phyloP scores from a whole-genome alignment of 2,888 invertebrate species.

The Pomacea canaliculata region DNA sequence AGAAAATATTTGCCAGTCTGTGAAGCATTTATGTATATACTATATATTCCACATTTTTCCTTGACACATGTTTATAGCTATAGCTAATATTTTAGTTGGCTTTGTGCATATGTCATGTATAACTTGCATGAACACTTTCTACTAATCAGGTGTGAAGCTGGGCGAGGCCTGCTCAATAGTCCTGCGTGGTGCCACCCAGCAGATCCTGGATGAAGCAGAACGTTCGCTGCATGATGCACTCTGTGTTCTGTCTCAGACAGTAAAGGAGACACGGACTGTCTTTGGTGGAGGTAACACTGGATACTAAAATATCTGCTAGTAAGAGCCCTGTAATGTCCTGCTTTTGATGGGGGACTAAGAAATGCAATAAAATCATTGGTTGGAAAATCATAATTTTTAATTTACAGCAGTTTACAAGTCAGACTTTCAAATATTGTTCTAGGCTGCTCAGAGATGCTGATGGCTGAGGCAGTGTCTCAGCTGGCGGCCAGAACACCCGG shows the following conservation, averaged over 20 bases:
- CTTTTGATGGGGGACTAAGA: too few species aligned
- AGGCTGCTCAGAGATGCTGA: constrained; percentile 94
- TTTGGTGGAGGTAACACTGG: constrained; percentile 83
- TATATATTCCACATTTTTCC: too few species aligned
- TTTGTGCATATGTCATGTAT: too few species aligned
- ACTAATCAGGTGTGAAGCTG: constrained; percentile 79
- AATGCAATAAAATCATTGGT: too few species aligned
- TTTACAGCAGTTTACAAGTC: too few species aligned
- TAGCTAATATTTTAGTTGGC: too few species aligned
- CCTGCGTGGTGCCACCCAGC: constrained; percentile 97
- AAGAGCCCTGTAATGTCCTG: not conserved
- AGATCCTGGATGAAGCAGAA: constrained; percentile 98
- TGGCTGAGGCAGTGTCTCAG: constrained; percentile 91
- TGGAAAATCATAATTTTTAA: too few species aligned
- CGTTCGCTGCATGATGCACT: constrained; percentile 98
- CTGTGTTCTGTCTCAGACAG: constrained; percentile 95
- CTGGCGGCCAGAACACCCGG: constrained; percentile 90
- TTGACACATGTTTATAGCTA: too few species aligned
- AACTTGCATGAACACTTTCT: not conserved
- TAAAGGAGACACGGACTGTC: constrained; percentile 90
- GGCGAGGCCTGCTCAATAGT: constrained; percentile 98
- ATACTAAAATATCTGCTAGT: constrained; percentile 30
- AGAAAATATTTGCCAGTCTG: too few species aligned
- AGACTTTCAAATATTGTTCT: constrained; percentile 13
- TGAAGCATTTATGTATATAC: too few species aligned